Evolutionary conservation across 2,888 invertebrate genomes (phyloP), one percentile per base, ranked within the genome.

Genomic region (Nephrocerus scutellatus): DNA sequence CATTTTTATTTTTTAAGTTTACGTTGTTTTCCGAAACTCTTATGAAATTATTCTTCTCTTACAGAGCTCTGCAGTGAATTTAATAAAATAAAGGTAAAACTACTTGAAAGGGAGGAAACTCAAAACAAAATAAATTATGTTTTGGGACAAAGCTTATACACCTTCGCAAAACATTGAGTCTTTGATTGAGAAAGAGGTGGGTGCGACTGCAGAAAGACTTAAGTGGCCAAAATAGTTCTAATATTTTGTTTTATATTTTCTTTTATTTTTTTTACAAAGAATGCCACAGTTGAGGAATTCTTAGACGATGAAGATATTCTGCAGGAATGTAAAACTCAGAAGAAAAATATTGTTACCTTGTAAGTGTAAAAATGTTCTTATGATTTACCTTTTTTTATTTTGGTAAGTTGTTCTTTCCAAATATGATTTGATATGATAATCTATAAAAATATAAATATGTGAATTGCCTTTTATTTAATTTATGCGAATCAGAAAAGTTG

Each of bases 301-400:
- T 76, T 96, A 76, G 90, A 95, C 65, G 87, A 91, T 65, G 92
- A 92, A 63, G 91, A 93, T 70, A 85, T 96, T 61, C 77, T 96
- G 53, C 91, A 91, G 69, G 93, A 96, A 76, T 92, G 93, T 70
- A 90, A 89, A 72, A 82, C 82, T 50, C 89, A 87, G 66, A 93
- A 92, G 70, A 86, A 84, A 66, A 83, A 82, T 58, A 75, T 96
- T 46, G 78, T 92, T 54, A 89, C 89, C 65, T 95, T 85, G 93
- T 95, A 75, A 86, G 89, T 82, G 48, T 36, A 13, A 32, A 40
- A 36, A 10, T 5, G 8, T 22, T 16, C 23, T 10, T 24, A 18
- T 24, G 12, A 7, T 34, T 24, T 23, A 4, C 18, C n/a, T 9
- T 12, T 7, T 14, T 29, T 29, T 7, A 13, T 25, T 25, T 32